Percentiles rank a stretch among this genome's conserved stretches.
Evolutionary conservation across 30 jellyfish, hydroid and myxozoan genomes (phyloP).

Genomic region (Aurelia sp.): DNA sequence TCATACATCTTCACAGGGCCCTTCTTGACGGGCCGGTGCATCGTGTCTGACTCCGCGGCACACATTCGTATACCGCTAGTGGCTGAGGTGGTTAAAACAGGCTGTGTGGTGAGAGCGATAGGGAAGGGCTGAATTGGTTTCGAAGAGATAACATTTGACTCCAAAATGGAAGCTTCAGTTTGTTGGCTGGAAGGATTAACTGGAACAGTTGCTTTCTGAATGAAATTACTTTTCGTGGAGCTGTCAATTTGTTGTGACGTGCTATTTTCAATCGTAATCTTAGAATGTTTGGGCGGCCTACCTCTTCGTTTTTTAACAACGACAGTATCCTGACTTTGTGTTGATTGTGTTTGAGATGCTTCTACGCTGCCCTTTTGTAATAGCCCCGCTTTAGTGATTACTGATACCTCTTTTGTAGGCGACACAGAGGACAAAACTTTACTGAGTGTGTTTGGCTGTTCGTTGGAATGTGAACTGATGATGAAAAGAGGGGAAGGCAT

Average conservation of each 20-base stretch:
- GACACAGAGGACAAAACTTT: neutral
- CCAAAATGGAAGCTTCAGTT: neutral
- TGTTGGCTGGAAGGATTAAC: neutral
- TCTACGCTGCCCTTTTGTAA: neutral
- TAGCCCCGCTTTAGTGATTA: conserved; percentile 13
- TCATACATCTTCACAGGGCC: conserved; percentile 50
- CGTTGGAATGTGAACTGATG: neutral
- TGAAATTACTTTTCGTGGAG: too few species aligned
- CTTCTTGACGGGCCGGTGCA: conserved; percentile 10
- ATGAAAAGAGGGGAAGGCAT: neutral
- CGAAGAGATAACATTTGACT: neutral
- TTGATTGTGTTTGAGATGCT: neutral
- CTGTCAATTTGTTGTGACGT: neutral
- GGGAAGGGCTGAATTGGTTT: neutral
- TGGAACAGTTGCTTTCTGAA: neutral
- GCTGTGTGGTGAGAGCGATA: neutral
- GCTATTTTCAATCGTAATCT: neutral
- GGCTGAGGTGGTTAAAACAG: conserved; percentile 5
- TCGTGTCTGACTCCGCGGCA: conserved; percentile 30
- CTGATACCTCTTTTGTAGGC: conserved; percentile 14
- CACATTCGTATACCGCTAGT: conserved; percentile 26
- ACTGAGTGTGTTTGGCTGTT: neutral
- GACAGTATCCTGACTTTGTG: neutral
- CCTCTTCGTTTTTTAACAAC: conserved; percentile 51
- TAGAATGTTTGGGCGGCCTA: conserved; percentile 55